Evolutionary conservation across 2,888 invertebrate genomes (phyloP).

Genomic region (Parnassius glacialis): DNA sequence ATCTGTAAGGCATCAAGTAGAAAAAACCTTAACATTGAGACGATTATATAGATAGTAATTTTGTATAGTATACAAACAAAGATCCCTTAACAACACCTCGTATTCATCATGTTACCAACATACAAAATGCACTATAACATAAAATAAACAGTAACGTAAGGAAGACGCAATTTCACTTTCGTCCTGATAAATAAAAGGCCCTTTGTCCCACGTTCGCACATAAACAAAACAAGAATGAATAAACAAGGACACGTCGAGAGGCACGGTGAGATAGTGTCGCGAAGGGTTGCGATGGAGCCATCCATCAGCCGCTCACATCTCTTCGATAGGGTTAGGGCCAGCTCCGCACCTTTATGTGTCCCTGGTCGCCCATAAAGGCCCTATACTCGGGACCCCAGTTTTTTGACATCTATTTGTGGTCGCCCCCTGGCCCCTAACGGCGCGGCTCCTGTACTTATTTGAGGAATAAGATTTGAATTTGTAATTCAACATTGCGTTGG

Average conservation of each 20-base stretch:
- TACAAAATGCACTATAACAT: neutral
- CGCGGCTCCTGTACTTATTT: constrained; percentile 42
- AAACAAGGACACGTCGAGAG: constrained; percentile 63
- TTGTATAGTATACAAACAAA: neutral
- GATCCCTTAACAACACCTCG: no score
- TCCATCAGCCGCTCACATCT: constrained; percentile 75
- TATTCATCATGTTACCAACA: no score
- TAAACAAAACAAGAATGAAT: constrained; percentile 76
- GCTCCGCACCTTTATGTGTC: constrained; percentile 78
- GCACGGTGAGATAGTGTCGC: constrained; percentile 60
- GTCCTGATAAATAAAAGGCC: constrained; percentile 36
- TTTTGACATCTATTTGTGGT: constrained; percentile 81
- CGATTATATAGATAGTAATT: no score
- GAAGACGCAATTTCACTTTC: constrained; percentile 11
- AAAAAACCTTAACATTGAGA: no score
- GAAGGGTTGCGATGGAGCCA: constrained; percentile 73
- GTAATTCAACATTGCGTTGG: constrained; percentile 33
- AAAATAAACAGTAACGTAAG: neutral
- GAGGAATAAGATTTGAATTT: constrained; percentile 41
- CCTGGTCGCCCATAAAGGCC: constrained; percentile 74
- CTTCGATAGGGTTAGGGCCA: constrained; percentile 80
- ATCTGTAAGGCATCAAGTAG: no score
- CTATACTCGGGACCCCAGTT: constrained; percentile 69
- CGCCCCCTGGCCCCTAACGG: constrained; percentile 69
- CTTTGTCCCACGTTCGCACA: constrained; percentile 57